Conservation (phyloP, 2,113 vertebrate species). For the Oncorhynchus mykiss region DNA sequence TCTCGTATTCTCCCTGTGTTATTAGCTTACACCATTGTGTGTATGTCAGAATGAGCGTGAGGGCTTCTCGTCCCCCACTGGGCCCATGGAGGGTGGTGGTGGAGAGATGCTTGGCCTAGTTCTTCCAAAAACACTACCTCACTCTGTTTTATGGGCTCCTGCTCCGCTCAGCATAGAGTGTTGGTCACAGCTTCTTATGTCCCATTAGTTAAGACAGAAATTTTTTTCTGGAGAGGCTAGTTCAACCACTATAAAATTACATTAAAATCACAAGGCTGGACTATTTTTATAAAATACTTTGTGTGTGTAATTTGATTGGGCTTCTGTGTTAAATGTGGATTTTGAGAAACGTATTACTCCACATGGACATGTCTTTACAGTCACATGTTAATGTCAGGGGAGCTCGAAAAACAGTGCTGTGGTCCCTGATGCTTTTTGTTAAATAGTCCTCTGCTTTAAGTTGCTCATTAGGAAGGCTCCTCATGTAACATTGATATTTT, state of each 20-base stretch:
- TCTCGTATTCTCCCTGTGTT: too few relatives aligned
- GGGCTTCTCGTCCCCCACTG: neutral
- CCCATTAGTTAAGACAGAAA: too few relatives aligned
- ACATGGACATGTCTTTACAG: neutral
- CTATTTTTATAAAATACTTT: neutral
- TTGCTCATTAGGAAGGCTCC: slow-evolving; percentile 3
- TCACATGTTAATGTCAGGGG: neutral
- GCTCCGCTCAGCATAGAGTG: too few relatives aligned
- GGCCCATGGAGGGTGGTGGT: neutral
- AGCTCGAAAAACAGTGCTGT: neutral
- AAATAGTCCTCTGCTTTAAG: neutral
- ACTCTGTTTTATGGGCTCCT: neutral
- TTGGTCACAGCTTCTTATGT: too few relatives aligned
- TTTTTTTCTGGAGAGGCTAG: too few relatives aligned
- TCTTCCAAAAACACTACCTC: neutral
- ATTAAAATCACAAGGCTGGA: neutral
- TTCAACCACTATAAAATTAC: neutral
- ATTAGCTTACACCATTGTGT: too few relatives aligned
- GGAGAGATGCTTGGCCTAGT: neutral
- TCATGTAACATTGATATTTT: neutral
- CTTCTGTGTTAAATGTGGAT: neutral
- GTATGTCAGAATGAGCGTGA: too few relatives aligned
- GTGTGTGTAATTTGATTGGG: neutral
- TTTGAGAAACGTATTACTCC: too few relatives aligned
- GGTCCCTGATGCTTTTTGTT: neutral